Base-by-base conservation (phyloP, 2,797 vertebrate genomes). In the Coendou prehensilis region DNA sequence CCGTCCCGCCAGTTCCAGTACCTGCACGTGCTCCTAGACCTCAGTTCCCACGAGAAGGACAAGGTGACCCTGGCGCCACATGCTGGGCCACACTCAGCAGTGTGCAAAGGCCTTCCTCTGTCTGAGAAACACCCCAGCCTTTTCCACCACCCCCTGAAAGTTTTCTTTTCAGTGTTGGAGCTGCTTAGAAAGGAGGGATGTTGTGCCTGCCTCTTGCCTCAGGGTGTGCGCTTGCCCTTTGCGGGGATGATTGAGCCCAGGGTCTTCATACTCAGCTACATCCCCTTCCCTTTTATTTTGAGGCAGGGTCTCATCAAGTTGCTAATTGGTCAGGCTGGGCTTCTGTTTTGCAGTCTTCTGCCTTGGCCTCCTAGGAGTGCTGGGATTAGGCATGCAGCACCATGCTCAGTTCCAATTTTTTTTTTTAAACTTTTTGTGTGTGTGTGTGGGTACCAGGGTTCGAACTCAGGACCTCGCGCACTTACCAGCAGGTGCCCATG, bases 1-100 rank as follows among this genome's bases (percentile, higher is more conserved):
- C 99, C 99, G 0, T 99, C 99, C 0, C 99, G 99, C 84, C 99
- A 99, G 98, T 99, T 99, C 97, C 99, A 99, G 98, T 99, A 99
- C 81, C 99, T 99, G 54, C 99, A 99, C 0, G 99, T 99, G 0
- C 99, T 99, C 9, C 98, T 99, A 88, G 99, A 99, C 96, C 99
- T 99, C 95, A 99, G 99, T 98, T 99, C 99, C 0, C 99, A 99
- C 0, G 99, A 99, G 78, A 99, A 99, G 96, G 99, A 99, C 97
- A 99, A 99, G 99, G 99, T 99, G 69, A 94, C 9, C 9, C 23
- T 59, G 30, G 18, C 3, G 0, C 2, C 23, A 22, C 15, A 14
- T 8, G 6, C 89, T 57, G 41, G 73, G 90, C 54, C 20, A 5
- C 20, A 3, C 15, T 22, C 26, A 10, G 69, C 59, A 4, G n/a